Evolutionary conservation across 2,888 invertebrate species (phyloP).

Genomic region (Ormyrus thymus): DNA sequence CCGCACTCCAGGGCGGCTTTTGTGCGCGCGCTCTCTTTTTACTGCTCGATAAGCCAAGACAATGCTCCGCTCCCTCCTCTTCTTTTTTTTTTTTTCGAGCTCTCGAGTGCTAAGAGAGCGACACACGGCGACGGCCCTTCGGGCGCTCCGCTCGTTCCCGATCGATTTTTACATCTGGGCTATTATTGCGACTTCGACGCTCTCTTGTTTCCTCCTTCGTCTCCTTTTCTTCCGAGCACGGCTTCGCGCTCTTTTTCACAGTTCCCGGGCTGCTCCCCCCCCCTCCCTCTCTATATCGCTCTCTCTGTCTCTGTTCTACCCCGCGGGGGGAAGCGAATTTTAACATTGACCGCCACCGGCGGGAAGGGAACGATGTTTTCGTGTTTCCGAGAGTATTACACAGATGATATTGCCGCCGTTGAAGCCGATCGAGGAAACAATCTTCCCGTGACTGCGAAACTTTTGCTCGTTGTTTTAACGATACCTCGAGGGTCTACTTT

Average conservation of each 20-base stretch:
- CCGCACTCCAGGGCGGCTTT: conserved; percentile 1
- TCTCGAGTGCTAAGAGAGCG: neutral
- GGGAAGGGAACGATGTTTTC: too few species aligned
- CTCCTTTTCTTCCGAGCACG: too few species aligned
- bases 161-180: conserved; percentile 57
- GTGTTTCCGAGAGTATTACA: too few species aligned
- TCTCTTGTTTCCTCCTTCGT: neutral
- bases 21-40: conserved; percentile 24
- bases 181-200: conserved; percentile 53
- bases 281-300: neutral
- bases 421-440: too few species aligned
- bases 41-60: conserved; percentile 63
- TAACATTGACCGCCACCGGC: too few species aligned
- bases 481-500: too few species aligned
- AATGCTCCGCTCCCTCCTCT: conserved; percentile 56
- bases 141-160: conserved; percentile 14
- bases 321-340: too few species aligned
- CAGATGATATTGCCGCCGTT: too few species aligned
- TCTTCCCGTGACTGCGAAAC: too few species aligned
- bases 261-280: neutral
- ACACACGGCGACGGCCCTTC: neutral
- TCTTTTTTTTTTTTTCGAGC: conserved; percentile 5
- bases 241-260: too few species aligned
- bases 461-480: too few species aligned
- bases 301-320: neutral